phyloP scores from a whole-genome alignment of 2,113 vertebrate genomes.

The Ammodytes dubius region DNA sequence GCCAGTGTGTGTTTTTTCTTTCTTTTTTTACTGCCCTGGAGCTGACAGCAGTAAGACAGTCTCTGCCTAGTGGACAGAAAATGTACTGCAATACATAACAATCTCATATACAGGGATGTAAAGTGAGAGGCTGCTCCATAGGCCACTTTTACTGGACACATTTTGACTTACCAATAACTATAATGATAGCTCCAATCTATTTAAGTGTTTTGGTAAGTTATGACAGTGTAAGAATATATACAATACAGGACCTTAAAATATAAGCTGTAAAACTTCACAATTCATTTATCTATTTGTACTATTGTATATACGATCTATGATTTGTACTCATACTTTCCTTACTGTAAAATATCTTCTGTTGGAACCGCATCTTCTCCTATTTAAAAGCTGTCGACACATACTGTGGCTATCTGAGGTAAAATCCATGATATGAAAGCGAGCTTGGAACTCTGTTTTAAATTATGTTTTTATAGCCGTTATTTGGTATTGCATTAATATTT shows the following conservation, averaged over 20 bases:
- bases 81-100: not conserved
- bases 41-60: not conserved
- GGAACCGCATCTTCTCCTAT: not conserved
- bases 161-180: not conserved
- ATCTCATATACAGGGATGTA: not conserved
- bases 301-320: not conserved
- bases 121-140: not conserved
- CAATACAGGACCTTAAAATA: not conserved
- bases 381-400: not conserved
- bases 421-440: not conserved
- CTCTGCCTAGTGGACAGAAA: slow-evolving; percentile 43
- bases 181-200: not conserved
- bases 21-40: slow-evolving; percentile 18
- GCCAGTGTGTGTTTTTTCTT: slow-evolving; percentile 19
- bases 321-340: not conserved
- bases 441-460: not conserved
- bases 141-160: not conserved
- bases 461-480: not conserved
- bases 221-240: not conserved
- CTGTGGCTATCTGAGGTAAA: not conserved
- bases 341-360: not conserved
- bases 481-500: not conserved
- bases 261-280: not conserved
- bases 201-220: not conserved
- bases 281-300: not conserved